phyloP scores from a whole-genome alignment of 2,888 invertebrate species.

The Parasteatoda lunata region DNA sequence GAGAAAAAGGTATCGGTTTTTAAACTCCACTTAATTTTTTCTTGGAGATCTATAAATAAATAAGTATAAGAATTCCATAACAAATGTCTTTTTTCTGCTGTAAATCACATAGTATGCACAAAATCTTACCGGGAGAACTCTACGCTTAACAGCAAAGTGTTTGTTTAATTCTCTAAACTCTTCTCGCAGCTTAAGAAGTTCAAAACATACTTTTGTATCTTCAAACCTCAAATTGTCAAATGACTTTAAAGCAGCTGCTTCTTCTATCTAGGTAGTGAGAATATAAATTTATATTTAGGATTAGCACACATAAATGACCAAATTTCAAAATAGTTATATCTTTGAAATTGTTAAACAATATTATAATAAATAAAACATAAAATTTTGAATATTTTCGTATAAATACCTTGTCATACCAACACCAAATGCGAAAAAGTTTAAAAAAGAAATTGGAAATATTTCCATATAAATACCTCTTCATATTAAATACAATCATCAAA shows the following conservation, averaged over 20 bases:
- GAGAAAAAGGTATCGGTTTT: too few species aligned
- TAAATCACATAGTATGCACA: neutral
- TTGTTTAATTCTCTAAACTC: slow-evolving; percentile 30
- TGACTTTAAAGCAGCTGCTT: slow-evolving; percentile 19
- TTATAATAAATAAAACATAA: neutral
- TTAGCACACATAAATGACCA: neutral
- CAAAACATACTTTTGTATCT: slow-evolving; percentile 51
- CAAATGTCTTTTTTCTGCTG: too few species aligned
- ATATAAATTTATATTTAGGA: neutral
- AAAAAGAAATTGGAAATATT: too few species aligned
- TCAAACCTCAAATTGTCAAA: slow-evolving; percentile 45
- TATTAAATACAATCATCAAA: too few species aligned
- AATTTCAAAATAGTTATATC: neutral
- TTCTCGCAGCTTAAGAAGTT: slow-evolving; percentile 29
- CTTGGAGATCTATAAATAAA: too few species aligned
- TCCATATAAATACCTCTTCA: too few species aligned
- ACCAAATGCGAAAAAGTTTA: too few species aligned
- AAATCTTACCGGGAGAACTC: slow-evolving; percentile 44
- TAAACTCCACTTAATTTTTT: too few species aligned
- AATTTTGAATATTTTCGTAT: neutral
- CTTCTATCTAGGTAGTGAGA: slow-evolving; percentile 12
- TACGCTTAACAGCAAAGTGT: slow-evolving; percentile 23
- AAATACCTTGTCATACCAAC: neutral
- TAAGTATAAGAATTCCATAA: too few species aligned
- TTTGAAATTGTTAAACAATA: neutral